phyloP scores from a whole-genome alignment of 1,140 invertebrate genomes.

The Schlechtendalia chinensis region DNA sequence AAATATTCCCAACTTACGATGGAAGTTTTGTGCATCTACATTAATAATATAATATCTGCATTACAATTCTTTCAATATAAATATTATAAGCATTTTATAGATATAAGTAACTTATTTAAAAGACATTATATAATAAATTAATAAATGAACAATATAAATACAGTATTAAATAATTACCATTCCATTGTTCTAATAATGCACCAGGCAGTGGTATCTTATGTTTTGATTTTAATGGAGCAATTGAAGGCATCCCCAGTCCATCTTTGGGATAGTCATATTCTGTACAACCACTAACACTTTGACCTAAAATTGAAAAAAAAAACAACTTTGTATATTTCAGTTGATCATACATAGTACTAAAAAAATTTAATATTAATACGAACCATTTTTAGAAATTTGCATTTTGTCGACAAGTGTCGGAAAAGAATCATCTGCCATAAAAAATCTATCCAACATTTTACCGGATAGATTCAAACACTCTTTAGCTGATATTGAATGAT shows the following conservation, averaged over 20 bases:
- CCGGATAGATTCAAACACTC: constrained; percentile 70
- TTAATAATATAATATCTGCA: neutral
- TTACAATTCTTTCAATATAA: too few relatives aligned
- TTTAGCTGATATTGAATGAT: constrained; percentile 53
- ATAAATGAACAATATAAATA: constrained; percentile 48
- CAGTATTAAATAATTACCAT: constrained; percentile 72
- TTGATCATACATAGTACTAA: neutral
- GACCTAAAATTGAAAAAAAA: neutral
- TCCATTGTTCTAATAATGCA: constrained; percentile 91
- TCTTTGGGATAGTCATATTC: constrained; percentile 86
- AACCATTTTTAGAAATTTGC: constrained; percentile 57
- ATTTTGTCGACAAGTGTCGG: constrained; percentile 65
- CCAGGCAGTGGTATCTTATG: constrained; percentile 85
- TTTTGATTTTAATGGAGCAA: constrained; percentile 76
- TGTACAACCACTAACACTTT: constrained; percentile 79
- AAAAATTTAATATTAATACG: constrained; percentile 53
- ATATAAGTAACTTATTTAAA: too few relatives aligned
- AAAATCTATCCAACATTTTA: constrained; percentile 71
- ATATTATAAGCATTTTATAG: too few relatives aligned
- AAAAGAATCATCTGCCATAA: constrained; percentile 68
- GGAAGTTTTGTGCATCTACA: constrained; percentile 80
- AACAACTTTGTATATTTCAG: neutral
- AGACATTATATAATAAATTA: neutral
- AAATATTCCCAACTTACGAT: constrained; percentile 94
- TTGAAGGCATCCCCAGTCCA: constrained; percentile 65